These are phyloP conservation scores for Dasysyrphus albostriatus DNA, from an alignment of 2,888 invertebrate genomes.

Conservation along the genomic window DNA sequence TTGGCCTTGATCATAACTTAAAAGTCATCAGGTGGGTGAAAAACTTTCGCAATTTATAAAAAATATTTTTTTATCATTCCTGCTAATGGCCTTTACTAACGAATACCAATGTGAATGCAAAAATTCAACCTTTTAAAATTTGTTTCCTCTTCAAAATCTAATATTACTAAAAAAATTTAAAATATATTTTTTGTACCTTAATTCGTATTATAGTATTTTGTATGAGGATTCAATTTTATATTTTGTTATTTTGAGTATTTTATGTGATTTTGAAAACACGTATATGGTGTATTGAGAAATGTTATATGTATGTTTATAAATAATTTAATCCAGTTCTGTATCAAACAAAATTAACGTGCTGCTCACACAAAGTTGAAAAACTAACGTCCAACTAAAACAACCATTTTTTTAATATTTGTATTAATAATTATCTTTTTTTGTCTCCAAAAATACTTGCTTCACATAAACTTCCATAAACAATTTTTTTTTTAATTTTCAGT, in stretches of 20 bases:
- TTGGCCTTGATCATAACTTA: no score
- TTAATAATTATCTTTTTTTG: not conserved
- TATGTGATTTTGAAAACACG: not conserved
- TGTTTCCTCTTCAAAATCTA: not conserved
- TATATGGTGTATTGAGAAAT: not conserved
- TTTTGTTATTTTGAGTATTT: not conserved
- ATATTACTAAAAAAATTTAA: not conserved
- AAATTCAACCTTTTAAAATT: not conserved
- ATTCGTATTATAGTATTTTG: not conserved
- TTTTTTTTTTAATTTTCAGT: conserved; percentile 2
- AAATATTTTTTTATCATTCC: no score
- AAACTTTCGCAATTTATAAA: no score
- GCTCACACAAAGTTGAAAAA: not conserved
- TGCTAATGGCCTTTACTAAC: no score
- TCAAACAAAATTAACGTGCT: conserved; percentile 3
- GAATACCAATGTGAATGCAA: not conserved
- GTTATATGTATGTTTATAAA: not conserved
- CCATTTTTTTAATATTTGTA: conserved; percentile 13
- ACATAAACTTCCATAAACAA: conserved; percentile 4
- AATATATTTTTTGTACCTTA: not conserved
- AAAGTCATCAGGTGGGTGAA: no score
- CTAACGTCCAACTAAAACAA: conserved; percentile 48
- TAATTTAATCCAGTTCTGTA: conserved; percentile 2
- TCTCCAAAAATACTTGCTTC: conserved; percentile 17
- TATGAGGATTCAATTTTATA: not conserved